Evolutionary conservation across 2,888 invertebrate species (phyloP).

Genomic region (Euplexia lucipara): DNA sequence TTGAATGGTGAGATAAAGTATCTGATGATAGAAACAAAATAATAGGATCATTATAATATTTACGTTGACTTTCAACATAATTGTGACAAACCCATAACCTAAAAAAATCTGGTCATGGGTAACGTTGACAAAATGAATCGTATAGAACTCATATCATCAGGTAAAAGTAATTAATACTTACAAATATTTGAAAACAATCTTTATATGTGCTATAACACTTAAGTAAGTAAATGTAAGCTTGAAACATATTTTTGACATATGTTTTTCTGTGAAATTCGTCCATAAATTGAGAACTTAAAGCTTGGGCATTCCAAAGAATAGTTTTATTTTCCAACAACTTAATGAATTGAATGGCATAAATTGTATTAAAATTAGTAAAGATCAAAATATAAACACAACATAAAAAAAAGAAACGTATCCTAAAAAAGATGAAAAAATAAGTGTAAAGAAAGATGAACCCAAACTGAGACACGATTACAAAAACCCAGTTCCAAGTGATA

Average conservation of each 20-base stretch:
- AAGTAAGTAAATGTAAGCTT: conserved; percentile 29
- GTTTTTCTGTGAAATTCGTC: not conserved
- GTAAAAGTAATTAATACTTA: conserved; percentile 27
- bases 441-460: not conserved
- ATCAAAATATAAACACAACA: not conserved
- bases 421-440: not conserved
- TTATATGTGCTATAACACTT: conserved; percentile 26
- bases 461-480: not conserved
- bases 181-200: conserved; percentile 18
- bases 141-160: too few species aligned
- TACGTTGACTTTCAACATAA: too few species aligned
- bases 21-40: not conserved
- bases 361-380: conserved; percentile 1
- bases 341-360: not conserved
- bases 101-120: not conserved
- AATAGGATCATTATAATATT: too few species aligned
- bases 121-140: not conserved
- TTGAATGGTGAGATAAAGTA: conserved; percentile 8
- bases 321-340: conserved; percentile 19
- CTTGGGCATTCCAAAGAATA: conserved; percentile 9
- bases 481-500: conserved; percentile 27
- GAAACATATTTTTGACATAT: conserved; percentile 6
- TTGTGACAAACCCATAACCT: too few species aligned
- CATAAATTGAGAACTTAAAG: not conserved
- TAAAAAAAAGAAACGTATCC: not conserved